Percentiles rank a stretch among this genome's conserved stretches.
These are phyloP conservation scores for Macroteleia sp. DNA, from an alignment of 2,888 invertebrate genomes.

Conservation along the genomic window DNA sequence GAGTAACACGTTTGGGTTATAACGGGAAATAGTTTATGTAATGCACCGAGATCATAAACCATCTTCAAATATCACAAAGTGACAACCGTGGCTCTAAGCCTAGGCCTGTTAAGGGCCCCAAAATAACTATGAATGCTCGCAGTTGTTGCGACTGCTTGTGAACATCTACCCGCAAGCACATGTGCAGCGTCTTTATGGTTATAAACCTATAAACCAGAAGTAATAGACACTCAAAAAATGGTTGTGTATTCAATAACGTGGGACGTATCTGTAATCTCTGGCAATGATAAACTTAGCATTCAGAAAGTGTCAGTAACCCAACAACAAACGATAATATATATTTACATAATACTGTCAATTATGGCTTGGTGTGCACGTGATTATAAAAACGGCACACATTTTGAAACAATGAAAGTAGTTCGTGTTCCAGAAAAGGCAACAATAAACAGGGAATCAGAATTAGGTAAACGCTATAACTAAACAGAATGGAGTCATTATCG, in stretches of 20 bases:
- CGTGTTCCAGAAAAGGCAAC: slow-evolving; percentile 52
- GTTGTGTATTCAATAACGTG: slow-evolving; percentile 22
- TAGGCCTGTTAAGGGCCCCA: slow-evolving; percentile 40
- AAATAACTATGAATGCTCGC: slow-evolving; percentile 52
- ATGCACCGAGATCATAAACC: slow-evolving; percentile 44
- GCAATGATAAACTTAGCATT: slow-evolving; percentile 4
- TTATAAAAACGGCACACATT: slow-evolving; percentile 27
- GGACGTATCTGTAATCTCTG: slow-evolving; percentile 12
- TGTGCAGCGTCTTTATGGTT: slow-evolving; percentile 53
- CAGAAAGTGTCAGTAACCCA: neutral
- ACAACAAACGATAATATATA: slow-evolving; percentile 5
- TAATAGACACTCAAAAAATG: slow-evolving; percentile 52
- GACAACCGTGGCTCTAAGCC: slow-evolving; percentile 38
- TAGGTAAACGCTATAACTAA: slow-evolving; percentile 50
- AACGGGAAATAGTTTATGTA: slow-evolving; percentile 44
- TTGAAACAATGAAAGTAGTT: slow-evolving; percentile 51
- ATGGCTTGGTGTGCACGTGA: slow-evolving; percentile 8
- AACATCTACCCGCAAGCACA: slow-evolving; percentile 45
- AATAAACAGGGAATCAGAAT: slow-evolving; percentile 59
- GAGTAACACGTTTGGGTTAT: slow-evolving; percentile 3
- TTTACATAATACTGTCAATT: slow-evolving; percentile 43
- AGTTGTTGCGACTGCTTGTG: slow-evolving; percentile 21
- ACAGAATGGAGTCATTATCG: slow-evolving; percentile 57
- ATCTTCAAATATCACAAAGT: slow-evolving; percentile 55
- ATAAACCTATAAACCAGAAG: slow-evolving; percentile 55